Evolutionary conservation across 2,888 invertebrate species (phyloP), one percentile per base, ranked within the genome.

Genomic region (Punctoribates punctum): DNA sequence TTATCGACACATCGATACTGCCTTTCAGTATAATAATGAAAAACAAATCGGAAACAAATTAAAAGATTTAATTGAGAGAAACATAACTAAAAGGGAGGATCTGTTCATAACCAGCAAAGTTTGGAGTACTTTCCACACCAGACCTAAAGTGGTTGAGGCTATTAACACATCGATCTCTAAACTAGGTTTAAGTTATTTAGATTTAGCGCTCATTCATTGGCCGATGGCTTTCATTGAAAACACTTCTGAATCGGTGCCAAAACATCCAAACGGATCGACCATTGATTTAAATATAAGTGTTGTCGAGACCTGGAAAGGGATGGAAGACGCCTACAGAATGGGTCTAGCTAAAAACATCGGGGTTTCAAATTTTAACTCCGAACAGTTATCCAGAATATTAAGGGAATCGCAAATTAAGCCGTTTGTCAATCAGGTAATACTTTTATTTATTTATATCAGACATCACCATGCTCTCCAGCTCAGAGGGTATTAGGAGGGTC

Each of bases 181-280:
- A 86, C 87, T 96, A 17, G 88, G 89, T 9, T 81, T 94, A 0
- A 85, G 89, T 0, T 95, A 96, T 82, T 81, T 96, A 73, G 94
- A 96, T 84, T 86, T 95, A 48, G 96, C 94, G 82, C 86, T 96
- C 11, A 91, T 96, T 57, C 96, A 96, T 83, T 96, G 94, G 94
- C 96, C 96, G 0, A 88, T 91, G 82, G 93, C 88, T 0, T 93
- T 90, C 82, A n/a, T n/a, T n/a, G 89, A 80, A 78, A 81, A 81
- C 65, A 81, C 79, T 8, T 9, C 25, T 11, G 77, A 78, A 17
- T 29, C 23, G 0, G 11, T 46, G 9, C 75, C 75, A 20, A 38
- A 6, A 73, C 6, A 62, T 27, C 29, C 62, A 5, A 62, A 62
- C 17, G 62, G 46, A 8, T 23, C 11, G n/a, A 15, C 34, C 20